Evolutionary conservation across 1,140 invertebrate genomes (phyloP), one percentile per base, ranked within the genome.

Genomic region (Bombus ignitus): DNA sequence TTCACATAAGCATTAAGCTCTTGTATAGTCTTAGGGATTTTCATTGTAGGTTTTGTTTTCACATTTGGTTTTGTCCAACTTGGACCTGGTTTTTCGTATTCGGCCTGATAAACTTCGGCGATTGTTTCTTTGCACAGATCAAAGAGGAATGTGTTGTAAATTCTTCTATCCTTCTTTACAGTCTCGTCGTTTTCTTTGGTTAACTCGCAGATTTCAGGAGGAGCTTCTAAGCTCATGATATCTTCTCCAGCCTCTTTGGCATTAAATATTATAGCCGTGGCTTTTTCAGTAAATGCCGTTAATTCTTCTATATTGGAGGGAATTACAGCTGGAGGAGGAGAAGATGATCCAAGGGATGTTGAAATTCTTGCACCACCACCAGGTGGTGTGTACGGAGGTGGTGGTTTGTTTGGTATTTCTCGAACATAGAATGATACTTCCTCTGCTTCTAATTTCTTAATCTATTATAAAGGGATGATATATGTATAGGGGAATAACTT

Each of bases 371-470:
- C 88, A 10, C 90, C 94, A 1, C 93, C 93, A 5, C 89, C 91
- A 25, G 96, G 96, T 32, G 96, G 97, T 13, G 96, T 97, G 87
- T 97, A 97, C 0, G 97, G 97, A 0, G 97, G 97, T 13, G 97
- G 97, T 18, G 97, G 97, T 92, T 97, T 97, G 87, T 97, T 96
- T n/a, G 97, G 97, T 81, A 97, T 97, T 92, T 97, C 96, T 59
- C 96, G 93, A 22, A 97, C 94, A 82, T 96, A 97, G 65, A 95
- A 96, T 3, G 96, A 96, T 39, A 96, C 94, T 86, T 96, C 95
- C 86, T 96, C 95, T n/a, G 95, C 95, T 93, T 97, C 96, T 13
- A 96, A 91, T 89, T 96, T 95, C 83, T 96, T 96, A 83, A 96
- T 96, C 96, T 96, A 83, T 79, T 85, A 71, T 78, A 35, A 81